Conservation (phyloP, 2,113 vertebrate species). For the Lycocorax pyrrhopterus region DNA sequence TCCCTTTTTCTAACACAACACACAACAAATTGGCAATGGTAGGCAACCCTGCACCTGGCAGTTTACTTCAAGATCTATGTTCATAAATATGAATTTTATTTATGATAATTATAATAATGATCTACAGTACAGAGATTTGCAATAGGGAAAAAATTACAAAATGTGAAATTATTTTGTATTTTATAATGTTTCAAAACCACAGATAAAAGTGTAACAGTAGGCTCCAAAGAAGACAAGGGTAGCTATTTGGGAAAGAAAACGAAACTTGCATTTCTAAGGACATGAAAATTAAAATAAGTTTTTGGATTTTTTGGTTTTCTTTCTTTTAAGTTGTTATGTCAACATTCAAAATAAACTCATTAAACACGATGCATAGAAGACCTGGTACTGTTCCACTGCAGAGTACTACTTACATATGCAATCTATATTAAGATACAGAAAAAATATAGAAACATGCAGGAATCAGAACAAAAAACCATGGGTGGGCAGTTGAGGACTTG, state of each 20-base stretch:
- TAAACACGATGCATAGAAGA: not conserved
- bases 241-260: conserved; percentile 23
- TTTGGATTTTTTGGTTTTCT: not conserved
- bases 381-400: not conserved
- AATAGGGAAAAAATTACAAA: conserved; percentile 56
- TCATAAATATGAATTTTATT: conserved; percentile 73
- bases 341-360: not conserved
- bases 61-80: conserved; percentile 63
- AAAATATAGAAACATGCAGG: not conserved
- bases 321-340: not conserved
- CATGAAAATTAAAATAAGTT: not conserved
- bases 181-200: conserved; percentile 50
- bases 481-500: not conserved
- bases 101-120: conserved; percentile 67
- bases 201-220: conserved; percentile 16
- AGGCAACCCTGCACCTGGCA: conserved; percentile 69
- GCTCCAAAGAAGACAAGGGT: conserved; percentile 22
- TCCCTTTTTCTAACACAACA: conserved; percentile 46
- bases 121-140: conserved; percentile 50
- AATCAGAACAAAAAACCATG: not conserved
- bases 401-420: not conserved
- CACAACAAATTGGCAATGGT: conserved; percentile 61
- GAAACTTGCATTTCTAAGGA: conserved; percentile 1
- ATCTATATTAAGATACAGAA: not conserved
- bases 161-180: conserved; percentile 47